Percentiles rank a stretch among this genome's conserved stretches.
These are phyloP conservation scores for Numida meleagris DNA, from an alignment of 2,113 vertebrate species.

Conservation along the genomic window DNA sequence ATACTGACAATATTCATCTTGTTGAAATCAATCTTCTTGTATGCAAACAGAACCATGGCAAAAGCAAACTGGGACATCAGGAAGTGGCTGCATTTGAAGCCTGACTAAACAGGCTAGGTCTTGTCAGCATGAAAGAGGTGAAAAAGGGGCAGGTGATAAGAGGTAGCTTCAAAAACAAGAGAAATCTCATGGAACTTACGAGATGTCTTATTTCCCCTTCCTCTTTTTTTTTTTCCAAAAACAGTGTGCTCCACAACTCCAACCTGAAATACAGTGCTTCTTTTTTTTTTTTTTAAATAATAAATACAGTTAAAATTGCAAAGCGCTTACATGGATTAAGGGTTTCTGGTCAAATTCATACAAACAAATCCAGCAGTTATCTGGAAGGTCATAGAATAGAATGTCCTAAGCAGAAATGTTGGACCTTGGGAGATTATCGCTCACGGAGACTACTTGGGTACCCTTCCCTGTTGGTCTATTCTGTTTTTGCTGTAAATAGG, in stretches of 20 bases:
- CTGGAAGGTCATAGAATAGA: too few species aligned
- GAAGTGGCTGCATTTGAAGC: neutral
- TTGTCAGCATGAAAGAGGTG: neutral
- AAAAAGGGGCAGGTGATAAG: neutral
- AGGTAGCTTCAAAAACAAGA: neutral
- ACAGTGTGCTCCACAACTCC: neutral
- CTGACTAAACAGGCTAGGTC: neutral
- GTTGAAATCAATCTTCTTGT: neutral
- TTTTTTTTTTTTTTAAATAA: neutral
- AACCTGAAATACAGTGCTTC: neutral
- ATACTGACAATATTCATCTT: neutral
- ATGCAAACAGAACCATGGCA: neutral
- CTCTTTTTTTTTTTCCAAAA: neutral
- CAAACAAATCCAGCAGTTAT: neutral
- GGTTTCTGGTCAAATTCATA: neutral
- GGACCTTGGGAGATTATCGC: neutral
- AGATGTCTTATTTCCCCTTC: neutral
- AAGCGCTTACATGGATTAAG: neutral
- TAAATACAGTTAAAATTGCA: neutral
- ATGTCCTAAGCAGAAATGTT: neutral
- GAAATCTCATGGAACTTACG: neutral
- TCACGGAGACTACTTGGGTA: rapidly evolving
- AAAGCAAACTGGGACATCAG: neutral
- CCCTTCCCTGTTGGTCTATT: neutral
- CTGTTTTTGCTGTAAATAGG: neutral